Evolutionary conservation across 1,140 invertebrate species (phyloP), one percentile per base, ranked within the genome.

Genomic region (Tetramorium alpestre): DNA sequence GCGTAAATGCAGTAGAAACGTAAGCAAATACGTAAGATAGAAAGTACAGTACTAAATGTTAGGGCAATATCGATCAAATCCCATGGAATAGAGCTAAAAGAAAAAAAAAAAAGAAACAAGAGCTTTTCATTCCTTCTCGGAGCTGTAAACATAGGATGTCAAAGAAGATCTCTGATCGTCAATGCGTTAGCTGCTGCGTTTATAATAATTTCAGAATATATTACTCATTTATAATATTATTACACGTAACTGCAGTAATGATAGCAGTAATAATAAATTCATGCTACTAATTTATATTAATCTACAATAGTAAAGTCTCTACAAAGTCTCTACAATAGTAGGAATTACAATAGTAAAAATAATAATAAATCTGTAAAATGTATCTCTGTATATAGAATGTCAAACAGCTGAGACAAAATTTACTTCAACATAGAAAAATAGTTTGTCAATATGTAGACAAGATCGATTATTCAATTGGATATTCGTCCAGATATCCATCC

Each of bases 391-490:
- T 88, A 90, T 80, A 88, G 58, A 90, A 86, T 90, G 54, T 80
- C 16, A 80, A 89, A 78, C 67, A 85, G 88, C 25, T 25, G 25
- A 78, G 60, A 87, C 56, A 77, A 56, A 78, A 75, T 88, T 84
- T 72, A 85, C 77, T 88, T 76, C 54, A 90, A 88, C 49, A 90
- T 86, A 91, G 84, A 91, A 87, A 91, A 91, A 89, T 91, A 91
- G 44, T 88, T 91, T 67, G 44, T 85, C 64, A 88, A 88, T 81
- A 88, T 69, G 33, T 65, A 64, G 60, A 77, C 58, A 54, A 85
- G 77, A 54, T 87, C 22, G 64, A 67, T 87, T 64, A 70, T 60
- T 84, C 56, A 77, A 88, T 70, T 54, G 58, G 70, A 73, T 25
- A 28, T 47, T 44, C 49, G 13, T 81, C 28, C 10, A 58, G 80